phyloP scores from a whole-genome alignment of 2,888 invertebrate species.

The Ornithoptera alexandrae region DNA sequence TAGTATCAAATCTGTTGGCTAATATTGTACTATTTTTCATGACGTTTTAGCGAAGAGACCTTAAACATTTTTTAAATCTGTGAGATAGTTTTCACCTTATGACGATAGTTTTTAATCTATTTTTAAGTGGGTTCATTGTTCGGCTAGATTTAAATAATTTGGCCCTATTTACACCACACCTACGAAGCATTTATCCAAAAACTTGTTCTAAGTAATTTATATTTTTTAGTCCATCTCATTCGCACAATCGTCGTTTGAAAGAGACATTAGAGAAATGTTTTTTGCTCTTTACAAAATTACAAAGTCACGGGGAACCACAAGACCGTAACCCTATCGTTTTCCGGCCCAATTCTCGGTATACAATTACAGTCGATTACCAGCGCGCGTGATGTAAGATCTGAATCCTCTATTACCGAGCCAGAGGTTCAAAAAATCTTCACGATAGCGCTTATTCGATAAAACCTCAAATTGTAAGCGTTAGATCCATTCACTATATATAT shows the following conservation, averaged over 20 bases:
- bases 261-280: slow-evolving; percentile 40
- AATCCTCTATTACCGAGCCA: slow-evolving; percentile 11
- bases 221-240: slow-evolving; percentile 22
- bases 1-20: no score
- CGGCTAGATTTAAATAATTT: slow-evolving; percentile 1
- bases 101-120: neutral
- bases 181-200: slow-evolving; percentile 24
- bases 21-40: no score
- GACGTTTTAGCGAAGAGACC: no score
- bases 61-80: no score
- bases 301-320: slow-evolving; percentile 61
- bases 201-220: slow-evolving; percentile 22
- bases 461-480: neutral
- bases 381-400: slow-evolving; percentile 24
- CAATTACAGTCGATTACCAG: slow-evolving; percentile 57
- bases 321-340: slow-evolving; percentile 68
- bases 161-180: slow-evolving; percentile 18
- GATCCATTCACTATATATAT: no score
- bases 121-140: slow-evolving; percentile 14
- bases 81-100: no score
- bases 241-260: slow-evolving; percentile 25
- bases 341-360: slow-evolving; percentile 68
- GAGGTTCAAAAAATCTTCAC: slow-evolving; percentile 20
- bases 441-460: slow-evolving; percentile 20
- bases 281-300: slow-evolving; percentile 49